A percentile compares a stretch with the other conserved stretches of the same genome.
phyloP scores from a whole-genome alignment of 2,797 vertebrate species.

The Thaleichthys pacificus region DNA sequence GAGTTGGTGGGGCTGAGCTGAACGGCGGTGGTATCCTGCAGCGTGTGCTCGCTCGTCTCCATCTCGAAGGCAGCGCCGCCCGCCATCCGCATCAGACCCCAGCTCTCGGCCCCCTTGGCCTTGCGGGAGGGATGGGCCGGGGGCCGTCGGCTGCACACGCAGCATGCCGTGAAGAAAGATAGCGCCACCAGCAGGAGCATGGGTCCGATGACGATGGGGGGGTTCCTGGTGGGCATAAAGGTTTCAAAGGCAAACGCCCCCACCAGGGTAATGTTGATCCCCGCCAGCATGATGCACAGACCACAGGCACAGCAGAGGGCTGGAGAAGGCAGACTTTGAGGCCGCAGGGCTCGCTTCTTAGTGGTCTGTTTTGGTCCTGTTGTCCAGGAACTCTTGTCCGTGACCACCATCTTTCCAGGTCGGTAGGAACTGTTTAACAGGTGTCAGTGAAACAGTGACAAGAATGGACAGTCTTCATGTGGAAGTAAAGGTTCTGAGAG shows the following conservation, averaged over 20 bases:
- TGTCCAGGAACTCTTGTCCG: constrained; percentile 69
- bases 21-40: constrained; percentile 90
- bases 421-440: constrained; percentile 3
- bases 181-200: constrained; percentile 83
- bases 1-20: constrained; percentile 91
- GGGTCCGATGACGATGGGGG: constrained; percentile 87
- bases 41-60: constrained; percentile 90
- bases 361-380: constrained; percentile 60
- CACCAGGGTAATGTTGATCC: constrained; percentile 86
- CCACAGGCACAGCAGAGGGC: constrained; percentile 85
- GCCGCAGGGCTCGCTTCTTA: constrained; percentile 60
- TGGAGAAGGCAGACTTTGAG: constrained; percentile 76
- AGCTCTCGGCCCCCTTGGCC: constrained; percentile 71
- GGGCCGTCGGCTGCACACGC: constrained; percentile 80
- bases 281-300: constrained; percentile 85
- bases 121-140: constrained; percentile 57
- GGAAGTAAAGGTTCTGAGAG: background rate
- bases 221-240: constrained; percentile 81
- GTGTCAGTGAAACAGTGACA: constrained; percentile 14
- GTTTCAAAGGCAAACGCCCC: constrained; percentile 88
- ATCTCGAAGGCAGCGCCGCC: constrained; percentile 82
- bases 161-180: constrained; percentile 83
- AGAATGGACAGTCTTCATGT: background rate
- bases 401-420: constrained; percentile 58
- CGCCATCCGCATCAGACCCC: constrained; percentile 76